Evolutionary conservation across 2,888 invertebrate genomes (phyloP), one percentile per base, ranked within the genome.

Genomic region (Microctonus aethiopoides): DNA sequence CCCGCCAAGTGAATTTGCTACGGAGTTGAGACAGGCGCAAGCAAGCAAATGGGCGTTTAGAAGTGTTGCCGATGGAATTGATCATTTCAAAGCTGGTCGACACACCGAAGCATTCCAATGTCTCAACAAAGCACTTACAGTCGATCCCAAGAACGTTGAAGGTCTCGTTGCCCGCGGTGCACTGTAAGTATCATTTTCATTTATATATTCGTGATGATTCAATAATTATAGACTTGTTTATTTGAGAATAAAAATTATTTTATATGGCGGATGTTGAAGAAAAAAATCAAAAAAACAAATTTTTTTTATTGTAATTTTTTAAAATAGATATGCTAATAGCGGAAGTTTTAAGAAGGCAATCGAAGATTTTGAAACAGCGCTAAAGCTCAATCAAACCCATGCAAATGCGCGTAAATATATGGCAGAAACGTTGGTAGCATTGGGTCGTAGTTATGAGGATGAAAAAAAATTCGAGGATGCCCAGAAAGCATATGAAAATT

Each of bases 41-140:
- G 96, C 96, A 60, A 94, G 94, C 85, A 95, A 95, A 87, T 96
- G 96, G 95, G 97, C 97, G 1, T 95, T 96, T 87, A 92, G 95
- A 86, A 90, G 89, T 83, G 97, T 98, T 26, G 95, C 96, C n/a
- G 95, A 97, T 87, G 98, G 98, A 26, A 97, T 98, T 80, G 94
- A 95, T 83, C 94, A 95, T 88, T 97, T 97, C 88, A 98, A 98
- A 88, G 93, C 94, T 57, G 96, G 96, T 56, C 91, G 95, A 79
- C 96, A 96, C 86, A 93, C 95, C 0, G 98, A 98, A 89, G 98
- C 98, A 41, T 95, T 97, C 88, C 96, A 96, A 85, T 96, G 96
- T 83, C 89, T 97, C 54, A 97, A 97, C 87, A 96, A 95, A 87
- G 98, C 98, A 3, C 88, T 98, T 62, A 94, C 92, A 84, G 97